These are phyloP conservation scores for Uloborus diversus DNA, from an alignment of 1,140 invertebrate species.

Conservation along the genomic window DNA sequence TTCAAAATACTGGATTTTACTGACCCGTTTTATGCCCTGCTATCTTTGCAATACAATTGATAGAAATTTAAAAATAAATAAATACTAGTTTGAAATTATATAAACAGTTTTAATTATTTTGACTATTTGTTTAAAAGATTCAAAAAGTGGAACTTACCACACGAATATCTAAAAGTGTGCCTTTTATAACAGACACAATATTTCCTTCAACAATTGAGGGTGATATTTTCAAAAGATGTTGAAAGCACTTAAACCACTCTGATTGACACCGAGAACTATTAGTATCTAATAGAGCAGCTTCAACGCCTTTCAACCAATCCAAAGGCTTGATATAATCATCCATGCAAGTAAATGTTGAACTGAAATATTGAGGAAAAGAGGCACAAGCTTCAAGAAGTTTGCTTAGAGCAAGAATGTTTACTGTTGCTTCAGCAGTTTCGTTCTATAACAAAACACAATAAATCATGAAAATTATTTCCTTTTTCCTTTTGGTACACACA, in stretches of 20 bases:
- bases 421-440: neutral
- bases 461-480: too few species aligned
- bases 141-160: conserved; percentile 20
- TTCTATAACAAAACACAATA: too few species aligned
- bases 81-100: neutral
- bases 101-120: neutral
- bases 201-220: conserved; percentile 1
- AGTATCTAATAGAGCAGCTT: conserved; percentile 11
- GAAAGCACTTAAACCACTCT: conserved; percentile 25
- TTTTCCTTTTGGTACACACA: too few species aligned
- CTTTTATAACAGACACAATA: conserved; percentile 10
- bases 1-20: too few species aligned
- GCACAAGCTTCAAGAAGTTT: conserved; percentile 4
- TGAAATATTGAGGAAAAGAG: conserved; percentile 9
- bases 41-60: too few species aligned
- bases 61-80: neutral
- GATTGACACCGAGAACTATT: neutral
- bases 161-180: neutral
- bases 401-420: neutral
- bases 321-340: conserved; percentile 1
- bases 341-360: neutral
- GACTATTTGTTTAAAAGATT: neutral
- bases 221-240: conserved; percentile 11
- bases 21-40: too few species aligned
- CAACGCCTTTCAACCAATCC: conserved; percentile 28